phyloP scores from a whole-genome alignment of 2,888 invertebrate genomes.

The Limnephilus rhombicus region DNA sequence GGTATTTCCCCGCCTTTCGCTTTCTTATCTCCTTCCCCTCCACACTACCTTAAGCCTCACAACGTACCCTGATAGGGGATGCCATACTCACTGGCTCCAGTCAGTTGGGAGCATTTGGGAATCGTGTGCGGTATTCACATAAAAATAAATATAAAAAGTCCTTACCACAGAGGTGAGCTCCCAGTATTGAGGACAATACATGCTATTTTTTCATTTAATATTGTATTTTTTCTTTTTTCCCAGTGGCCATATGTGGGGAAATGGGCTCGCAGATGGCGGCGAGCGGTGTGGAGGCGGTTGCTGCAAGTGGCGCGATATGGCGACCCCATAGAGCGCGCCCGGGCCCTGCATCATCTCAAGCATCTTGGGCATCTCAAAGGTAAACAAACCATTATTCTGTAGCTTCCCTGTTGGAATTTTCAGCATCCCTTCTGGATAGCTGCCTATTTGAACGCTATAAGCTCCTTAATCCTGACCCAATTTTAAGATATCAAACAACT shows the following conservation, averaged over 20 bases:
- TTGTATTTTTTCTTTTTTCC: background rate
- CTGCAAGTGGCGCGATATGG: conserved; percentile 62
- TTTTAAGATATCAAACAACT: background rate
- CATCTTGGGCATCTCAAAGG: conserved; percentile 61
- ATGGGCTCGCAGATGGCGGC: conserved; percentile 58
- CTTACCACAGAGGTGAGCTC: background rate
- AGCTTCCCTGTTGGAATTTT: background rate
- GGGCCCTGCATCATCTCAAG: conserved; percentile 59
- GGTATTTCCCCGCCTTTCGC: no score
- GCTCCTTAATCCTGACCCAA: background rate
- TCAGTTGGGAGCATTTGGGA: no score
- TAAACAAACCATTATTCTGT: conserved; percentile 6
- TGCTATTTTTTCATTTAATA: conserved; percentile 9
- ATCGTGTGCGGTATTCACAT: no score
- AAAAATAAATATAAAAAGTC: no score
- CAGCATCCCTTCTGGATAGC: background rate
- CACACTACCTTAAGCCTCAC: no score
- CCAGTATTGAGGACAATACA: background rate
- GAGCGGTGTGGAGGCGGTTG: conserved; percentile 61
- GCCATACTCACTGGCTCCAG: no score
- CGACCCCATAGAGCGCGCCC: conserved; percentile 54
- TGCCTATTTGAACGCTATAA: background rate
- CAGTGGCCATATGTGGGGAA: conserved; percentile 63
- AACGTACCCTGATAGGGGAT: no score
- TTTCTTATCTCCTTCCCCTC: no score